These are phyloP conservation scores for Anseranas semipalmata DNA, from an alignment of 2,113 vertebrate species.

Conservation along the genomic window DNA sequence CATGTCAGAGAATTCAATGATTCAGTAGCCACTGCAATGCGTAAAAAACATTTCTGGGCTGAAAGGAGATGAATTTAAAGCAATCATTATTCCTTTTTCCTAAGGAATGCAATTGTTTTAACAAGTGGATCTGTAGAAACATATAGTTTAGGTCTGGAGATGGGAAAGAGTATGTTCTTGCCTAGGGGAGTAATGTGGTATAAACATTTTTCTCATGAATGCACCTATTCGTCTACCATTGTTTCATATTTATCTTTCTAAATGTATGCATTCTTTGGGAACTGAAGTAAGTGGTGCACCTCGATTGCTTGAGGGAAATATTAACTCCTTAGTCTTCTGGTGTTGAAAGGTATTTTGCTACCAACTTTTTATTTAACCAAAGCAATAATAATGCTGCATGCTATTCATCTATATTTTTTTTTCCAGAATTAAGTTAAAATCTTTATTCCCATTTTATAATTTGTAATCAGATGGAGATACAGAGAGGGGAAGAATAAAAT, in stretches of 20 bases:
- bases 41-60: neutral
- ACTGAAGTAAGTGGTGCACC: neutral
- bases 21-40: neutral
- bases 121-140: neutral
- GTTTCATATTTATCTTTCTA: neutral
- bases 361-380: neutral
- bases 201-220: slow-evolving; percentile 4
- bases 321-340: neutral
- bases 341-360: neutral
- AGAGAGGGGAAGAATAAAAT: neutral
- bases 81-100: neutral
- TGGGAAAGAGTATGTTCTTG: neutral
- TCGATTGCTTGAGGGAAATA: neutral
- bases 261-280: neutral
- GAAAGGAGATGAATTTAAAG: neutral
- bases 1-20: neutral
- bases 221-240: neutral
- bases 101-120: neutral
- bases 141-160: neutral
- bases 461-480: neutral
- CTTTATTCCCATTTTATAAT: neutral
- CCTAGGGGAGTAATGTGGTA: neutral
- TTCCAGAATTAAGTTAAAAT: neutral
- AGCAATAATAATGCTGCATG: neutral
- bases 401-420: neutral